Conservation (phyloP, 2,888 invertebrate genomes). For the Actias luna region DNA sequence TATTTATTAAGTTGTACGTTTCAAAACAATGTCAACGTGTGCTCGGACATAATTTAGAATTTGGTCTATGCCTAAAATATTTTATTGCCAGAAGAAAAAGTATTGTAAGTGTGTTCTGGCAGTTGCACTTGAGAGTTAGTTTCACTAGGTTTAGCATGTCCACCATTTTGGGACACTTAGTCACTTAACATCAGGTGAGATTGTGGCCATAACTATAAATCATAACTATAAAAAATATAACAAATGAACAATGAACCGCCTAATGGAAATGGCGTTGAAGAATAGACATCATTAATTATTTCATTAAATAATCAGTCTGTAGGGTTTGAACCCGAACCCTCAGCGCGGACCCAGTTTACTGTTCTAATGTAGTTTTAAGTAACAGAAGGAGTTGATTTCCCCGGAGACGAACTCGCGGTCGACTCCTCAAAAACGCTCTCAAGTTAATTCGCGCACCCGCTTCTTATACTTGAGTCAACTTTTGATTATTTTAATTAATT, state of each 20-base stretch:
- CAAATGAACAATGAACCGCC: background rate
- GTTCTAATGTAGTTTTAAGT: conserved; percentile 1
- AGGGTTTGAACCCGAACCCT: background rate
- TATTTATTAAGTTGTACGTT: too few species aligned
- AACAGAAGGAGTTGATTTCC: conserved; percentile 5
- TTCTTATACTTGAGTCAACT: background rate
- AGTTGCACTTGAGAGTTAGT: too few species aligned
- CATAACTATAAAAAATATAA: too few species aligned
- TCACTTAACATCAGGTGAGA: too few species aligned
- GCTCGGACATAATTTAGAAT: too few species aligned
- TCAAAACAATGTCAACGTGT: too few species aligned
- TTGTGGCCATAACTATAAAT: too few species aligned
- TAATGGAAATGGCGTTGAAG: background rate
- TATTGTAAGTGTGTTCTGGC: too few species aligned
- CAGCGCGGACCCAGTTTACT: background rate
- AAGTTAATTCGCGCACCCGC: background rate
- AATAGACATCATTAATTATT: background rate
- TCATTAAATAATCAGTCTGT: background rate
- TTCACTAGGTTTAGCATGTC: too few species aligned
- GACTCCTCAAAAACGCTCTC: background rate
- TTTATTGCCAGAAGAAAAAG: too few species aligned
- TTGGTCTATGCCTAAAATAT: too few species aligned
- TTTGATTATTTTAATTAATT: conserved; percentile 6
- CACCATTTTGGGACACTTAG: too few species aligned
- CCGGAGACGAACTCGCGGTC: background rate